Percentiles rank a stretch among this genome's conserved stretches.
Conservation (phyloP, 2,797 vertebrate species). For the Eremophila alpestris region DNA sequence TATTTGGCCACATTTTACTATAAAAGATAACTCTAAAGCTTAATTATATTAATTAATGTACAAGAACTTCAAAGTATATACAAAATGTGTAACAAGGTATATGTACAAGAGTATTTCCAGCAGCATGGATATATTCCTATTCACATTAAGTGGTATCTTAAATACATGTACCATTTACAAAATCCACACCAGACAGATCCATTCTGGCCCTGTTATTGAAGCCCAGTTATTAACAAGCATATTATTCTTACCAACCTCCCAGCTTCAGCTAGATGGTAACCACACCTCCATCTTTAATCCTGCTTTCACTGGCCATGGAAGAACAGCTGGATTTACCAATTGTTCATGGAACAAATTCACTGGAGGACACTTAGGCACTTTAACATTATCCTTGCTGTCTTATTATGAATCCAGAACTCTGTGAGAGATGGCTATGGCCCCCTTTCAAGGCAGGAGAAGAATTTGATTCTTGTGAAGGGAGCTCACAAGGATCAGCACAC, state of each 20-base stretch:
- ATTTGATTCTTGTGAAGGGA: neutral
- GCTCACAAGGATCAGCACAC: neutral
- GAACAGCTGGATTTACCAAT: neutral
- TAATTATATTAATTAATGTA: neutral
- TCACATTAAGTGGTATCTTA: neutral
- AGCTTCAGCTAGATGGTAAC: neutral
- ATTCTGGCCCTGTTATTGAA: neutral
- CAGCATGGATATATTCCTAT: neutral
- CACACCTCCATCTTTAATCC: neutral
- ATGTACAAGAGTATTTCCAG: neutral
- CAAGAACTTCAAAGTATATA: neutral
- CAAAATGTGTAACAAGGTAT: neutral
- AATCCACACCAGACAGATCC: neutral
- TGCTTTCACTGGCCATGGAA: neutral
- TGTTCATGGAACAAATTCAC: neutral
- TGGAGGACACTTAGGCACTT: neutral
- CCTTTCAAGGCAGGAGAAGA: neutral
- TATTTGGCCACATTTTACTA: neutral
- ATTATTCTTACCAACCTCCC: neutral
- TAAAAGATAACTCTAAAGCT: neutral
- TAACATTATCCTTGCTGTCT: neutral
- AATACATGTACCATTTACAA: neutral
- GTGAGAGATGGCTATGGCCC: fast-evolving
- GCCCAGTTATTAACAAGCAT: neutral
- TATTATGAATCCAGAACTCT: neutral